These are phyloP conservation scores for Archegozetes longisetosus DNA, from an alignment of 1,140 invertebrate genomes.

Conservation along the genomic window DNA sequence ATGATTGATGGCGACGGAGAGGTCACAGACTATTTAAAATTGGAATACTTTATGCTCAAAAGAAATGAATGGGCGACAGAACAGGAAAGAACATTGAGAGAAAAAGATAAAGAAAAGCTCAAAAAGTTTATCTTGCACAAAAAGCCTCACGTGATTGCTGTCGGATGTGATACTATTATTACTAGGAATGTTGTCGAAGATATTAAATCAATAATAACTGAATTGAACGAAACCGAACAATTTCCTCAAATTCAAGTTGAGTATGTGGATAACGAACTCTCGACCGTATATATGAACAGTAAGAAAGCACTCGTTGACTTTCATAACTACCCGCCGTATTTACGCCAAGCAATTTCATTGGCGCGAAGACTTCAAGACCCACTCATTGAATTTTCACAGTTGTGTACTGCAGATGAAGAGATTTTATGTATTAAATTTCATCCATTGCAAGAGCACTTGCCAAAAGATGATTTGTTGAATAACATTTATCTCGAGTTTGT, in stretches of 20 bases:
- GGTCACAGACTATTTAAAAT: slow-evolving; percentile 69
- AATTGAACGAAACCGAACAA: slow-evolving; percentile 63
- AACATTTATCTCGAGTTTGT: slow-evolving; percentile 81
- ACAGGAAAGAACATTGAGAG: slow-evolving; percentile 31
- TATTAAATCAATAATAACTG: slow-evolving; percentile 51
- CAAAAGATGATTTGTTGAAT: slow-evolving; percentile 68
- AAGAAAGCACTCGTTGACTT: slow-evolving; percentile 74
- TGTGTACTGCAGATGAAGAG: slow-evolving; percentile 89
- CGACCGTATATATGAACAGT: slow-evolving; percentile 76
- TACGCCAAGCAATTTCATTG: slow-evolving; percentile 79
- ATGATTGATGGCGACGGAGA: slow-evolving; percentile 75
- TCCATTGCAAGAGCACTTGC: slow-evolving; percentile 63
- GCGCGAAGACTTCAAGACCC: slow-evolving; percentile 87
- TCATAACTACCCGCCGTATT: slow-evolving; percentile 67
- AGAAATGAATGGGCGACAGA: slow-evolving; percentile 30
- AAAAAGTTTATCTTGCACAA: slow-evolving; percentile 71
- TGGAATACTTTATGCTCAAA: slow-evolving; percentile 58
- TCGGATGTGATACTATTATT: slow-evolving; percentile 72
- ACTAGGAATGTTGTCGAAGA: slow-evolving; percentile 72
- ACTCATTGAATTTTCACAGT: slow-evolving; percentile 81
- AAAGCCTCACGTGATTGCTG: slow-evolving; percentile 80
- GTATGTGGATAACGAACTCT: slow-evolving; percentile 79
- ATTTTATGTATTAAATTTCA: slow-evolving; percentile 85
- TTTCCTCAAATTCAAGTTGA: slow-evolving; percentile 75
- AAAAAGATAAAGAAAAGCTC: slow-evolving; percentile 61